Evolutionary conservation across 2,113 vertebrate genomes (phyloP).

Genomic region (Nettapus auritus): DNA sequence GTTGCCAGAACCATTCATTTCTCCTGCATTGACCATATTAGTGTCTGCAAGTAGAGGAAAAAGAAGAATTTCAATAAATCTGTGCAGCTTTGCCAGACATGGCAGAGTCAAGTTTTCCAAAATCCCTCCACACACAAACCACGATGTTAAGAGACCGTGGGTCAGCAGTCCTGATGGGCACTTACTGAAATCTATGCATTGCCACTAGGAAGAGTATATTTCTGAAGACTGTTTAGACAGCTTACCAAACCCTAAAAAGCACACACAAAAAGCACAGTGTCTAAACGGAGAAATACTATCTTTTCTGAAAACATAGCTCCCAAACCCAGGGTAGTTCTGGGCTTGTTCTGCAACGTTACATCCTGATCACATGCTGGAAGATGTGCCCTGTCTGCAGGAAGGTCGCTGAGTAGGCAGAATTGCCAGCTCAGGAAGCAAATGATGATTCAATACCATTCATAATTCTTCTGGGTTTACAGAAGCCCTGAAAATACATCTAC

Average conservation of each 20-base stretch:
- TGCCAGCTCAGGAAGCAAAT: background rate
- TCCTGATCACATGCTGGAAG: background rate
- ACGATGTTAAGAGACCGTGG: background rate
- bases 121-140: background rate
- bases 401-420: background rate
- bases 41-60: conserved; percentile 57
- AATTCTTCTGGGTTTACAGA: background rate
- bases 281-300: background rate
- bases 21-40: conserved; percentile 88
- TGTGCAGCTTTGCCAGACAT: background rate
- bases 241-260: background rate
- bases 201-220: background rate
- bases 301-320: background rate
- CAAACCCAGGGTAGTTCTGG: background rate
- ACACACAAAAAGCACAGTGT: background rate
- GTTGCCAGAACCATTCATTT: conserved; percentile 91
- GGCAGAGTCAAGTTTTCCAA: background rate
- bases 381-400: background rate
- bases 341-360: background rate
- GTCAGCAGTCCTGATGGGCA: background rate
- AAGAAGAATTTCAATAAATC: background rate
- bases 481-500: background rate
- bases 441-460: background rate
- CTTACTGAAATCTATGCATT: background rate
- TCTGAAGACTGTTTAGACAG: background rate